Evolutionary conservation across 1,140 invertebrate species (phyloP).

Genomic region (Ips typographus): DNA sequence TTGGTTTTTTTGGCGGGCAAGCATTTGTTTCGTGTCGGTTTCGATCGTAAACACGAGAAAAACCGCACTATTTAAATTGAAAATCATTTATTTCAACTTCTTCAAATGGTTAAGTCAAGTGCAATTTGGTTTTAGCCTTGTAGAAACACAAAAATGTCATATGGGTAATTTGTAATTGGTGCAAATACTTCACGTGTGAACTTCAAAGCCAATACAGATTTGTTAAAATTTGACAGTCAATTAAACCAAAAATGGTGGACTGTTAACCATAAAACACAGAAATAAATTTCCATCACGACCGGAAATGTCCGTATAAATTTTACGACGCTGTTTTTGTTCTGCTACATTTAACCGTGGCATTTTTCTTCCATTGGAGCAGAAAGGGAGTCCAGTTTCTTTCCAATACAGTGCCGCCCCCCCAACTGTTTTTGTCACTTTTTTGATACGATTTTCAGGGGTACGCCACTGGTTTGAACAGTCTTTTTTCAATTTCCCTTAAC

Average conservation of each 20-base stretch:
- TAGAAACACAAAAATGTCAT: too few relatives aligned
- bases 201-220: too few relatives aligned
- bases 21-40: too few relatives aligned
- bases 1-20: neutral
- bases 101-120: too few relatives aligned
- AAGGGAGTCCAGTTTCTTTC: too few relatives aligned
- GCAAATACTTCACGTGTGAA: too few relatives aligned
- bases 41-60: too few relatives aligned
- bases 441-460: neutral
- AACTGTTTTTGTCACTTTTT: neutral
- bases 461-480: slow-evolving; percentile 3
- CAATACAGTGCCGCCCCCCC: slow-evolving; percentile 1
- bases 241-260: neutral
- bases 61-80: too few relatives aligned
- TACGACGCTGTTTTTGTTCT: slow-evolving; percentile 32
- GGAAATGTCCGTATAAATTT: slow-evolving; percentile 33
- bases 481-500: slow-evolving; percentile 29
- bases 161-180: too few relatives aligned
- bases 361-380: slow-evolving; percentile 13
- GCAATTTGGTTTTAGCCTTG: too few relatives aligned
- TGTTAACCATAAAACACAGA: slow-evolving; percentile 5
- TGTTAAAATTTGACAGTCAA: too few relatives aligned
- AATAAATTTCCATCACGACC: slow-evolving; percentile 32
- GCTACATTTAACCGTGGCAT: slow-evolving; percentile 32
- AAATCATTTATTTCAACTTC: too few relatives aligned